phyloP scores from a whole-genome alignment of 2,888 invertebrate genomes.

The Phaedon cochleariae region DNA sequence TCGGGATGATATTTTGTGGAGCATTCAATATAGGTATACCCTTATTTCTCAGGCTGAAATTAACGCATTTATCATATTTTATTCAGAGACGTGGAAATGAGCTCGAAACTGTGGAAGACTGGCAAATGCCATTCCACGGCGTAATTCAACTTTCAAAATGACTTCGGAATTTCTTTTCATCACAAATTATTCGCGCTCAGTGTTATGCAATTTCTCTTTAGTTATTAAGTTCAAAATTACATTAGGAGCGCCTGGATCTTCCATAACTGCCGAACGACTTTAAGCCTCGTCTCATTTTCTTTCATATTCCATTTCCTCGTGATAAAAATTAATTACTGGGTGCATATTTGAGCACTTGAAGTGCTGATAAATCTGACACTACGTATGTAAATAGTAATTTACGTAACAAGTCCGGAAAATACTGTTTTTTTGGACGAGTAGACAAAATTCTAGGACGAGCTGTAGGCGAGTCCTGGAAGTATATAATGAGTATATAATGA shows the following conservation, averaged over 20 bases:
- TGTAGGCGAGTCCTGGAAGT: no score
- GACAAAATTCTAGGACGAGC: no score
- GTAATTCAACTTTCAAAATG: slow-evolving; percentile 19
- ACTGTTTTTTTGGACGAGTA: no score
- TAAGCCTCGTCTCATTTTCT: not conserved
- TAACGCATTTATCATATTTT: no score
- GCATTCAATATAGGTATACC: no score
- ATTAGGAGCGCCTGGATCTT: not conserved
- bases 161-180: slow-evolving; percentile 17
- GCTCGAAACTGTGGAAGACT: not conserved
- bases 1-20: no score
- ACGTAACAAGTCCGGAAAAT: no score
- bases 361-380: no score
- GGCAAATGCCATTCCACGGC: not conserved
- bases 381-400: no score
- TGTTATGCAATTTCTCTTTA: slow-evolving; percentile 19
- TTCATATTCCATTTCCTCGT: not conserved
- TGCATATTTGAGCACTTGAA: not conserved
- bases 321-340: not conserved
- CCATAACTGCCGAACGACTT: not conserved
- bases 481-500: no score
- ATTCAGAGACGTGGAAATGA: no score
- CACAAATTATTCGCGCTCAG: slow-evolving; percentile 16
- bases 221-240: slow-evolving; percentile 5
- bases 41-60: no score